A percentile compares a stretch with the other conserved stretches of the same genome.
These are phyloP conservation scores for Nemotelus nigrinus DNA, from an alignment of 2,888 invertebrate species.

Conservation along the genomic window DNA sequence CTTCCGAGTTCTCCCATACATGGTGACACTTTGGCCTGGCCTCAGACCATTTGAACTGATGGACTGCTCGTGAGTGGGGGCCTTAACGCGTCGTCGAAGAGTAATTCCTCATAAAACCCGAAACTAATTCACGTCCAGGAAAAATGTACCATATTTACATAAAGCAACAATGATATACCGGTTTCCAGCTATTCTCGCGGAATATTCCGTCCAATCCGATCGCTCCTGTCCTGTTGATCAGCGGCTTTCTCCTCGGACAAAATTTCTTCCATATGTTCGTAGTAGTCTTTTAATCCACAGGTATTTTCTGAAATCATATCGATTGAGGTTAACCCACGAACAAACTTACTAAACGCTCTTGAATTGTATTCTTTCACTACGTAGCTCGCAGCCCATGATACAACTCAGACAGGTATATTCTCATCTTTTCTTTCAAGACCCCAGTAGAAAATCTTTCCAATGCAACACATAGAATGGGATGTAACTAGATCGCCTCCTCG, in stretches of 20 bases:
- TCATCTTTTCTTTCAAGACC: conserved; percentile 68
- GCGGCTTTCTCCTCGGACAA: conserved; percentile 9
- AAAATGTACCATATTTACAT: not conserved
- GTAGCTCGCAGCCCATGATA: conserved; percentile 84
- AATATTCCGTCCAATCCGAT: conserved; percentile 16
- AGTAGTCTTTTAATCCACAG: conserved; percentile 73
- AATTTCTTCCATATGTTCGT: conserved; percentile 61
- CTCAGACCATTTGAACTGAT: too few species aligned
- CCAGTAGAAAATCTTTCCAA: conserved; percentile 89
- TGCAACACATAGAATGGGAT: conserved; percentile 86
- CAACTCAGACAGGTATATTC: conserved; percentile 71
- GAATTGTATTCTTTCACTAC: conserved; percentile 84
- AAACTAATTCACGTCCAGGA: not conserved
- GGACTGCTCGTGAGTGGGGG: too few species aligned
- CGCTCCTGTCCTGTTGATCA: conserved; percentile 12
- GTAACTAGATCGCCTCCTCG: too few species aligned
- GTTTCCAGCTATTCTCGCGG: conserved; percentile 1
- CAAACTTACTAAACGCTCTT: conserved; percentile 79
- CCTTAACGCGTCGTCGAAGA: too few species aligned
- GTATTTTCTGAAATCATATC: conserved; percentile 90
- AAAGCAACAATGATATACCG: not conserved
- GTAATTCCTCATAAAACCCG: too few species aligned
- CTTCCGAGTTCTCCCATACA: too few species aligned
- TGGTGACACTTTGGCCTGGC: too few species aligned
- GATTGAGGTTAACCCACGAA: conserved; percentile 85